Evolutionary conservation across 2,888 invertebrate genomes (phyloP).

Genomic region (Phalera bucephala): DNA sequence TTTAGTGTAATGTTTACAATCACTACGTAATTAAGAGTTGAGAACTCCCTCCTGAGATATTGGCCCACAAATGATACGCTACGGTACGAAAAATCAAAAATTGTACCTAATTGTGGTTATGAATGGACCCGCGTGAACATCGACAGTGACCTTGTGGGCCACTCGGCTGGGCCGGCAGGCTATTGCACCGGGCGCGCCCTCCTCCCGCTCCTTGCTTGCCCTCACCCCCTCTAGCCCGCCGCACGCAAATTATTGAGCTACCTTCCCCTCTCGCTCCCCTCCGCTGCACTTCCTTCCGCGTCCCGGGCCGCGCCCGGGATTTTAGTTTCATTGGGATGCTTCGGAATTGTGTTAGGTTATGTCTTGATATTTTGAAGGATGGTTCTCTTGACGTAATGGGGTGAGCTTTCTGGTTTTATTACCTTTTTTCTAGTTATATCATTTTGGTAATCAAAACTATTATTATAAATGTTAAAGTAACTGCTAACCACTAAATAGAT

Average conservation of each 20-base stretch:
- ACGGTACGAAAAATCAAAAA: conserved; percentile 45
- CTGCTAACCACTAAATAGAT: too few species aligned
- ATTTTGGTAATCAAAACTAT: too few species aligned
- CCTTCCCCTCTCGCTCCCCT: conserved; percentile 27
- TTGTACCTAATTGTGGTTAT: conserved; percentile 56
- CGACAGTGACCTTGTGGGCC: conserved; percentile 72
- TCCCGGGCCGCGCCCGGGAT: conserved; percentile 49
- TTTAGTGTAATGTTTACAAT: too few species aligned
- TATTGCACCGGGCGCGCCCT: conserved; percentile 50
- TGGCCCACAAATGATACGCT: too few species aligned
- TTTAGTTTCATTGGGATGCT: conserved; percentile 43
- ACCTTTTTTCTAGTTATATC: too few species aligned
- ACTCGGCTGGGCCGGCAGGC: conserved; percentile 54
- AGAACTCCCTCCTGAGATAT: too few species aligned
- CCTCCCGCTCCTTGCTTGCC: conserved; percentile 21
- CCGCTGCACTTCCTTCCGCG: conserved; percentile 65
- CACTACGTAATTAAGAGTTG: too few species aligned
- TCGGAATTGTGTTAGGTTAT: conserved; percentile 50
- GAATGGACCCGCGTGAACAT: conserved; percentile 65
- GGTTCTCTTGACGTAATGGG: too few species aligned
- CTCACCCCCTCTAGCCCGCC: conserved; percentile 27
- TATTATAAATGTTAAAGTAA: too few species aligned
- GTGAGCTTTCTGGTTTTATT: too few species aligned
- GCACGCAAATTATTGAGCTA: conserved; percentile 71
- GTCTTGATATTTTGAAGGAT: conserved; percentile 24